Evolutionary conservation across 2,113 vertebrate species (phyloP), one percentile per base, ranked within the genome.

Genomic region (Callopanchax toddi): DNA sequence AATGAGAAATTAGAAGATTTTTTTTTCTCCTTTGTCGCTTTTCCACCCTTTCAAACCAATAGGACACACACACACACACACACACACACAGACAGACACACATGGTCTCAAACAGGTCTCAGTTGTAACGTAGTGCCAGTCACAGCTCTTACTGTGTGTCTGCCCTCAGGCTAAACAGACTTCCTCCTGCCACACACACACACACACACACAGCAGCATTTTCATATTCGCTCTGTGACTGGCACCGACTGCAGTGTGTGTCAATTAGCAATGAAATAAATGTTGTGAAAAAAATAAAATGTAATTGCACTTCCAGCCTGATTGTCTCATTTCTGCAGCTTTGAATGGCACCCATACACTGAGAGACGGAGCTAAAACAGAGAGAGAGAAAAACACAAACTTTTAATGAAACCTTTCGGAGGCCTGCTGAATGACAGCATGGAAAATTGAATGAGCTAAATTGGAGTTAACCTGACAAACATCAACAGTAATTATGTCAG

Each of bases 41-140:
- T 34, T 60, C 20, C 17, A 6, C 52, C 17, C 43, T 18, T 37
- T 42, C 10, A 42, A 58, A 53, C 22, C 60, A 74, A 44, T 11
- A 42, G 43, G 54, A 60, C 34, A 48, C 16, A 32, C 61, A 32
- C 17, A 67, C 21, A n/a, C n/a, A 15, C 1, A 23, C 39, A 49
- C 73, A 63, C 22, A 43, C 37, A 58, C 42, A 67, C 17, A 44
- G 49, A 48, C 36, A 44, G 32, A 34, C 43, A 60, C 62, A 60
- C 45, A 51, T 58, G 59, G 60, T 72, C 67, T 72, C 39, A 73
- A 53, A 50, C 59, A 75, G 60, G 60, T 22, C 36, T 76, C 23
- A 54, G 76, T 66, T 74, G 49, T 68, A 70, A 80, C 71, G 45
- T 60, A 48, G 50, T 73, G 74, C 65, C 79, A 84, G 43, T 83